Percentiles rank a stretch among this genome's conserved stretches.
phyloP scores from a whole-genome alignment of 2,113 vertebrate species.

The Sinocyclocheilus anshuiensis region DNA sequence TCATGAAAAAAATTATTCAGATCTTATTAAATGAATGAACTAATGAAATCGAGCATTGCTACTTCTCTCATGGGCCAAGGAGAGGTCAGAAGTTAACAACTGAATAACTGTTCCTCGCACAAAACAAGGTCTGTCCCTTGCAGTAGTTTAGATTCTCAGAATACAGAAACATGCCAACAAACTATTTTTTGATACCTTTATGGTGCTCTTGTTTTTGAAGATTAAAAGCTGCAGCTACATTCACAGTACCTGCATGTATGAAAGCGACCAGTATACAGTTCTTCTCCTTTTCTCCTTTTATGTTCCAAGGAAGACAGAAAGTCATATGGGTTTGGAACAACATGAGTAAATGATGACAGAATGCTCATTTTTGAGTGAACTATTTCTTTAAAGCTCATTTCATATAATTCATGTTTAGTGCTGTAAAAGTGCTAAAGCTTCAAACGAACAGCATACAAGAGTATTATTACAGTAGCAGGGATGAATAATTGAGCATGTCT shows the following conservation, averaged over 20 bases:
- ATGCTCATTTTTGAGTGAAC: too few species aligned
- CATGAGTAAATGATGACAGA: too few species aligned
- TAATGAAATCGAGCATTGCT: too few species aligned
- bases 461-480: not conserved
- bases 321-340: too few species aligned
- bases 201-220: not conserved
- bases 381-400: too few species aligned
- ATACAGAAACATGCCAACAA: not conserved
- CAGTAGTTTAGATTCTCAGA: not conserved
- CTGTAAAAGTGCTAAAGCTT: not conserved
- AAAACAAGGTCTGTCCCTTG: not conserved
- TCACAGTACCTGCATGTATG: not conserved
- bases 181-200: not conserved
- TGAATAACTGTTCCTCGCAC: too few species aligned
- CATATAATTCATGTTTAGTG: too few species aligned
- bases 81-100: not conserved
- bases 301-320: too few species aligned
- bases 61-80: not conserved
- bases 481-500: conserved; percentile 17
- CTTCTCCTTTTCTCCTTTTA: too few species aligned
- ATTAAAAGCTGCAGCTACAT: not conserved
- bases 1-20: not conserved
- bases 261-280: not conserved
- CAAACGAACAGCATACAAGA: not conserved
- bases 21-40: not conserved